Evolutionary conservation across 2,888 invertebrate genomes (phyloP), one percentile per base, ranked within the genome.

Genomic region (Mimachlamys varia): DNA sequence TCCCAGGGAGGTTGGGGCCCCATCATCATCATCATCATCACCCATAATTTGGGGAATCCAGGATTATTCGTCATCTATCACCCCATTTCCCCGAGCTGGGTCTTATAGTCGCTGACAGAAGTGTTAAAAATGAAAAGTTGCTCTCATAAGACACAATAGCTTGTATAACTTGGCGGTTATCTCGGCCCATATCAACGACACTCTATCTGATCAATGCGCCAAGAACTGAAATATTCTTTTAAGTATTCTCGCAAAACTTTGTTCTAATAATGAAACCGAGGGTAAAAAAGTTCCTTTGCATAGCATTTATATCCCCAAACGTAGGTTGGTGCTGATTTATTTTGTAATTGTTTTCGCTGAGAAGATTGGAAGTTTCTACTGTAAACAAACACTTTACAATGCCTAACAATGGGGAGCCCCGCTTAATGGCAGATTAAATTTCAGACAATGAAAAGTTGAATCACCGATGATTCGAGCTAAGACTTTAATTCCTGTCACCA

Each of bases 141-240:
- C 27, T 76, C 76, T 76, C 76, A 76, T 76, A 76, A 76, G 76
- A 76, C 76, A 76, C 76, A 76, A 27, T 76, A 76, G 76, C 33
- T 76, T 76, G 76, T 76, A 27, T 76, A 76, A 76, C 76, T 76
- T 22, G 15, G 76, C 33, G 0, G 76, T 22, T 76, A 76, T 76
- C 76, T 2, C 17, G 15, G 33, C 22, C 12, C 33, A 33, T 76
- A 76, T 76, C 76, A 33, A 10, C 76, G 13, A 33, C 76, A 33
- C 76, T 27, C 33, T 33, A 76, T 76, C 76, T 15, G 76, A 76
- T 76, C 33, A 76, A 76, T 76, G 76, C 33, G 76, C 76, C 27
- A 76, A 76, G 76, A 76, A 76, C 76, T 76, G 76, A 76, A 76
- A 76, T 33, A 76, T 76, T 76, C 76, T 76, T 76, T 76, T 76